These are phyloP conservation scores for Cheilosia grossa DNA, from an alignment of 2,888 invertebrate genomes.

Conservation along the genomic window DNA sequence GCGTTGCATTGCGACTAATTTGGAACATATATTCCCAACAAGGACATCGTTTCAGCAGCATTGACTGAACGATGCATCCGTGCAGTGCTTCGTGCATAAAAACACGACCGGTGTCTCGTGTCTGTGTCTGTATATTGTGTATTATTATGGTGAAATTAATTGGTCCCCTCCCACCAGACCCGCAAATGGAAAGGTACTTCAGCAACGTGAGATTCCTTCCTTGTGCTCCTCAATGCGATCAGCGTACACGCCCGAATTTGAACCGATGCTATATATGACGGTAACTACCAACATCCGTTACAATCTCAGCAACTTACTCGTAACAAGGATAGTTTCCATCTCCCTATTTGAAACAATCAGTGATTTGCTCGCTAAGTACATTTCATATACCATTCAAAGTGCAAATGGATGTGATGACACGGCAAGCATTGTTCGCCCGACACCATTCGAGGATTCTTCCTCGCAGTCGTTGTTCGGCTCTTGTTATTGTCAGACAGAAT, in stretches of 20 bases:
- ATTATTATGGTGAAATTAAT: constrained; percentile 23
- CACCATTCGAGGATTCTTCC: neutral
- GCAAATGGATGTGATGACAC: constrained; percentile 64
- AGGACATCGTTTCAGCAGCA: constrained; percentile 13
- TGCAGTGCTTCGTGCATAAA: neutral
- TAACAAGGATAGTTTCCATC: constrained; percentile 34
- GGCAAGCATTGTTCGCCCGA: constrained; percentile 18
- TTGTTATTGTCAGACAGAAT: neutral
- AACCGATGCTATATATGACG: constrained; percentile 1
- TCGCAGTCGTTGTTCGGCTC: neutral
- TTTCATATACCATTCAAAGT: constrained; percentile 52
- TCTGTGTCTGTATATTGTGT: constrained; percentile 20
- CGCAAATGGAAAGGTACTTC: neutral
- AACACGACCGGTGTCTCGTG: neutral
- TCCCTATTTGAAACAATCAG: constrained; percentile 47
- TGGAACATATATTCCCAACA: constrained; percentile 20
- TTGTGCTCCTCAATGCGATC: neutral
- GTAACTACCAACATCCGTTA: neutral
- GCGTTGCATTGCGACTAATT: constrained; percentile 42
- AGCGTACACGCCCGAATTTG: neutral
- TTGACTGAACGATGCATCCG: constrained; percentile 11
- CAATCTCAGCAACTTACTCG: constrained; percentile 5
- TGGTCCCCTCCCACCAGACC: neutral
- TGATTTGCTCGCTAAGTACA: constrained; percentile 62
- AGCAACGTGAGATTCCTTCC: neutral